A percentile compares a stretch with the other conserved stretches of the same genome.
Conservation (phyloP, 2,888 invertebrate genomes). For the Rhingia rostrata region DNA sequence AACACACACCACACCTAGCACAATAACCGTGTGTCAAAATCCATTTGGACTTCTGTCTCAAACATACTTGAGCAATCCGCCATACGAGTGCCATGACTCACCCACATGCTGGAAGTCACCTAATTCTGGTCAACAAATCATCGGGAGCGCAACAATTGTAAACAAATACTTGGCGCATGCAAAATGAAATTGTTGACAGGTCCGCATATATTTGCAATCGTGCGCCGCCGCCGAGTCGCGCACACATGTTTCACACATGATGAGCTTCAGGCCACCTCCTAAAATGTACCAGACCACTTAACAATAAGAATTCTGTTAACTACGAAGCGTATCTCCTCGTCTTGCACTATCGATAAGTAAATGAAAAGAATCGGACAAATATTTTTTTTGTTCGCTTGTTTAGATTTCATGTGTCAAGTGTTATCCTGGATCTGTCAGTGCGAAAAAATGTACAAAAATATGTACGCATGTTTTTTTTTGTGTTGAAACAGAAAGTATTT, state of each 20-base stretch:
- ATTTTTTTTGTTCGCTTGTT: conserved; percentile 10
- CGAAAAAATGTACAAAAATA: not conserved
- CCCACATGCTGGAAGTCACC: conserved; percentile 25
- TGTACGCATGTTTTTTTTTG: not conserved
- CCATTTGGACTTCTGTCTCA: not conserved
- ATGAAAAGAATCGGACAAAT: conserved; percentile 1
- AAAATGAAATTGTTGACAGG: conserved; percentile 43
- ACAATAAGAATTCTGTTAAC: not conserved
- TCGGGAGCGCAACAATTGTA: not conserved
- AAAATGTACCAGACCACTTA: conserved; percentile 32
- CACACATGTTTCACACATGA: conserved; percentile 56
- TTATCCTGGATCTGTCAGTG: conserved; percentile 37
- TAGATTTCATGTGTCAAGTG: conserved; percentile 37
- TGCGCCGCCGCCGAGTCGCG: not conserved
- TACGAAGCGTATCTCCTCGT: conserved; percentile 16
- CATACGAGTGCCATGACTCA: conserved; percentile 40
- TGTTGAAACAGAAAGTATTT: not conserved
- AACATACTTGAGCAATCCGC: conserved; percentile 10
- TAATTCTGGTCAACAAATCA: not conserved
- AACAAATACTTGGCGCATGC: conserved; percentile 49
- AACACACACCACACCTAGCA: not conserved
- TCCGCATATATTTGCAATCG: conserved; percentile 35
- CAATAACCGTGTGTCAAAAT: not conserved
- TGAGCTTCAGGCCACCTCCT: conserved; percentile 33
- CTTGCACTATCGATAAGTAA: not conserved